Evolutionary conservation across 2,113 vertebrate species (phyloP).

Genomic region (Porphyrio hochstetteri): DNA sequence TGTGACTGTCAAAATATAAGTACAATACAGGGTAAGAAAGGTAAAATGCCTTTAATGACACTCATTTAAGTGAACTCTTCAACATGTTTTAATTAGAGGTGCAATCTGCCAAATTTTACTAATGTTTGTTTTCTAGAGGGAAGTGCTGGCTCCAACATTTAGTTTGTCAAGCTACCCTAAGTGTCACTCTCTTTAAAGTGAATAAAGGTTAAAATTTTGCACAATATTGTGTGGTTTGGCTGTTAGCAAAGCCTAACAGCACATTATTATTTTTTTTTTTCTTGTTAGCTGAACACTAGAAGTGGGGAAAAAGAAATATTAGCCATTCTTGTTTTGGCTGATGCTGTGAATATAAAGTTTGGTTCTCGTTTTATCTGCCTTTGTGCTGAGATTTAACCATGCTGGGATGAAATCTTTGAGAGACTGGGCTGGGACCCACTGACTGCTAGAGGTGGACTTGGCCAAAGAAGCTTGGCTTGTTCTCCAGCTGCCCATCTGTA

Average conservation of each 20-base stretch:
- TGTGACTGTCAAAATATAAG: background rate
- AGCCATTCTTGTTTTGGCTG: fast-evolving
- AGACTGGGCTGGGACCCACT: background rate
- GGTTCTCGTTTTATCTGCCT: background rate
- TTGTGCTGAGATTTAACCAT: background rate
- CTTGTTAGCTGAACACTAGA: background rate
- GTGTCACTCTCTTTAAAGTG: background rate
- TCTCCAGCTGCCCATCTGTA: background rate
- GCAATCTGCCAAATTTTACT: background rate
- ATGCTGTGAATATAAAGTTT: background rate
- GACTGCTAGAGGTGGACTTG: background rate
- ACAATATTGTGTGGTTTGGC: background rate
- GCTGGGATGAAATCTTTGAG: background rate
- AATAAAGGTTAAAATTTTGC: background rate
- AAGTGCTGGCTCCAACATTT: background rate
- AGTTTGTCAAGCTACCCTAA: background rate
- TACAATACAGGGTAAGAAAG: background rate
- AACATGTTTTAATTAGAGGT: background rate
- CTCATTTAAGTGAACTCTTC: background rate
- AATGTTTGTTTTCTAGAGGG: background rate
- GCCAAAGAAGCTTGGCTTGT: background rate
- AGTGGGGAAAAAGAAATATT: background rate
- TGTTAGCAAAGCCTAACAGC: background rate
- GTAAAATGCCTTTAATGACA: background rate
- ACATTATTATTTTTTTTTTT: background rate